Evolutionary conservation across 1,140 invertebrate genomes (phyloP).

Genomic region (Neuroterus valhalla): DNA sequence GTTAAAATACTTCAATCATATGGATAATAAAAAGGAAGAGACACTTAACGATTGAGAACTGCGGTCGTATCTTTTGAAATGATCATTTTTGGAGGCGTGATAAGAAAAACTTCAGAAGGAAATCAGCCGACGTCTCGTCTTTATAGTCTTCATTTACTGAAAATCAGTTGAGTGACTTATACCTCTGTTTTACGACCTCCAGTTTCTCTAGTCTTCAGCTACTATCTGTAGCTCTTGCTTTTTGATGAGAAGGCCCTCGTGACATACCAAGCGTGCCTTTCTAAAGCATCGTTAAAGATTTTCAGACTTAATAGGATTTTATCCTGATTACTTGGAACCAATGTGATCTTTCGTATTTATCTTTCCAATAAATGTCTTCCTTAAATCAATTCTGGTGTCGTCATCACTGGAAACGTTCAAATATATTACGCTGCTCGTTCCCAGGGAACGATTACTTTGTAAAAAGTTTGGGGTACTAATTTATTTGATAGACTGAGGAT

Average conservation of each 20-base stretch:
- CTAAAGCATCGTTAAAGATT: background rate
- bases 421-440: background rate
- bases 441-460: background rate
- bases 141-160: constrained; percentile 13
- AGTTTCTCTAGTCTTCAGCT: background rate
- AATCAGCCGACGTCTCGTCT: constrained; percentile 1
- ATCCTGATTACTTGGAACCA: too few species aligned
- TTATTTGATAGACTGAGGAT: background rate
- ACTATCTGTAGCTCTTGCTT: background rate
- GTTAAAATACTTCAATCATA: constrained; percentile 29
- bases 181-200: constrained; percentile 5
- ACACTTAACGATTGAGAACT: background rate
- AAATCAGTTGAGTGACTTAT: constrained; percentile 11
- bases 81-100: background rate
- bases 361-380: background rate
- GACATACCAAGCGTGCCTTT: constrained; percentile 7
- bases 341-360: too few species aligned
- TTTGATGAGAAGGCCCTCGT: background rate
- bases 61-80: background rate
- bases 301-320: background rate
- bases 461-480: background rate
- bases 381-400: background rate
- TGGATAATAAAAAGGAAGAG: constrained; percentile 12
- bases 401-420: background rate
- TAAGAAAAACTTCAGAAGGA: background rate